Evolutionary conservation across 2,888 invertebrate species (phyloP).

Genomic region (Yponomeuta malinellus): DNA sequence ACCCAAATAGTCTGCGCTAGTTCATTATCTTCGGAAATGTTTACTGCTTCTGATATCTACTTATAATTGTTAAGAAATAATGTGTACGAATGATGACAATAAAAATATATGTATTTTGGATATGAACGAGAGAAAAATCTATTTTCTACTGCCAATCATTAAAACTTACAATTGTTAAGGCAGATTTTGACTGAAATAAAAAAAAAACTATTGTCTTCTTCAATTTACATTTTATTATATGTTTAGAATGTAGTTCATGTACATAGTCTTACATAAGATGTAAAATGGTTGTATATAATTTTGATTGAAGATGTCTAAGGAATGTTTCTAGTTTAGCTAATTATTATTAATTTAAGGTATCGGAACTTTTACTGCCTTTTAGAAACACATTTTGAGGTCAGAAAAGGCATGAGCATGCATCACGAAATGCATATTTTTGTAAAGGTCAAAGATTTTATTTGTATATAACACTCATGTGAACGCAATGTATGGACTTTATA

Average conservation of each 20-base stretch:
- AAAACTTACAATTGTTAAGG: neutral
- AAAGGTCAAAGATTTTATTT: neutral
- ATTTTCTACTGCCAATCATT: neutral
- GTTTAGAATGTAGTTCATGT: slow-evolving; percentile 26
- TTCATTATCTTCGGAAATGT: neutral
- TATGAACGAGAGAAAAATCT: neutral
- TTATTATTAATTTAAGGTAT: slow-evolving; percentile 5
- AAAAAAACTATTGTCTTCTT: neutral
- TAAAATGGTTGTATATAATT: slow-evolving; percentile 73
- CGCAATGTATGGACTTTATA: neutral
- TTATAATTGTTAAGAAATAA: neutral
- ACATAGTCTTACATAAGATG: slow-evolving; percentile 42
- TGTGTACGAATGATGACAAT: neutral
- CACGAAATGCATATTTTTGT: neutral
- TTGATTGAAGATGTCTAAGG: slow-evolving; percentile 29
- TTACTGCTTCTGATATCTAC: neutral
- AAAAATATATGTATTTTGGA: slow-evolving; percentile 2
- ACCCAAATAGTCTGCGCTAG: slow-evolving; percentile 1
- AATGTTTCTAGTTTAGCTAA: slow-evolving; percentile 15
- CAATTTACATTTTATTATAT: slow-evolving; percentile 21
- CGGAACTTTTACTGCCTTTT: slow-evolving; percentile 15
- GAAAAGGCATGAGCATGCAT: neutral
- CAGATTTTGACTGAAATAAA: neutral
- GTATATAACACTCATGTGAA: too few species aligned
- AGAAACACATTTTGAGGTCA: slow-evolving; percentile 15